A percentile compares a stretch with the other conserved stretches of the same genome.
Evolutionary conservation across 2,797 vertebrate species (phyloP).

Genomic region (Loris lydekkerianus): DNA sequence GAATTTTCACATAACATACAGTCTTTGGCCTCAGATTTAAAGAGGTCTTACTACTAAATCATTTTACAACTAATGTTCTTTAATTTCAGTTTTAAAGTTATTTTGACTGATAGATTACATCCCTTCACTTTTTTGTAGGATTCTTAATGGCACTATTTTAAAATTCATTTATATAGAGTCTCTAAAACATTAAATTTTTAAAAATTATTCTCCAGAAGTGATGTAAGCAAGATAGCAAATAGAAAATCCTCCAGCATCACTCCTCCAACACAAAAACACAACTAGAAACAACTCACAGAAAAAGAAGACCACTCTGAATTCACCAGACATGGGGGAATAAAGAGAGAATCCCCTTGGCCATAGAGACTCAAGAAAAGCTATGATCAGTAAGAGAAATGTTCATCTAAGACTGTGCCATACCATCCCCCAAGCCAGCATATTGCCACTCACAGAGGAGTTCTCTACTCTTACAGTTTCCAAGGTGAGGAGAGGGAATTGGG

Average conservation of each 20-base stretch:
- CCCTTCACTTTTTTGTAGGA: not conserved
- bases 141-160: not conserved
- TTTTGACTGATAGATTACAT: not conserved
- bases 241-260: not conserved
- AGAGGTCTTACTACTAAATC: not conserved
- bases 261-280: not conserved
- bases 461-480: not conserved
- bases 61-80: not conserved
- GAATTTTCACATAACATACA: not conserved
- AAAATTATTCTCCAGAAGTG: not conserved
- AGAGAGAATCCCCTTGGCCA: not conserved
- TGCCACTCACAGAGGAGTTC: not conserved
- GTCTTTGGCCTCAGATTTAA: not conserved
- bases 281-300: not conserved
- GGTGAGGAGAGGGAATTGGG: not conserved
- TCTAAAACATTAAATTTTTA: not conserved
- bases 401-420: not conserved
- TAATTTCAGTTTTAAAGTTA: not conserved
- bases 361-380: not conserved
- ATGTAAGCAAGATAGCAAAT: not conserved
- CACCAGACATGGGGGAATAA: not conserved
- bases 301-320: not conserved
- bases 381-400: not conserved
- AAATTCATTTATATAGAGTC: not conserved
- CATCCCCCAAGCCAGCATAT: not conserved